phyloP scores from a whole-genome alignment of 2,888 invertebrate genomes.

The Pollenia amentaria region DNA sequence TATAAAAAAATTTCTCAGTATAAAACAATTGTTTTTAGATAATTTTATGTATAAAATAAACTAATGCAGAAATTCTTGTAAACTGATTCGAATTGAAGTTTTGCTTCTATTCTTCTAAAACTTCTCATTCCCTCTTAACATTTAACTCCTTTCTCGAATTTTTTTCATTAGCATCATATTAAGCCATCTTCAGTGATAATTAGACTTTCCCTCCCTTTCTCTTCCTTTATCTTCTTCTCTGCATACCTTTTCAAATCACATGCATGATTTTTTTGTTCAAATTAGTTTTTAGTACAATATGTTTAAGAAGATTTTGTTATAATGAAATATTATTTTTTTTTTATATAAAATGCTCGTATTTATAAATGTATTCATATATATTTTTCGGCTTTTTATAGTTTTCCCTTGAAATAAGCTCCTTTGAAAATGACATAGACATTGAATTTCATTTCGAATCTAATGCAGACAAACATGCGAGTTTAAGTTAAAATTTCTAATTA shows the following conservation, averaged over 20 bases:
- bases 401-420: slow-evolving; percentile 42
- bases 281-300: slow-evolving; percentile 27
- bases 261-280: slow-evolving; percentile 14
- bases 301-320: slow-evolving; percentile 36
- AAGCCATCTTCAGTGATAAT: slow-evolving; percentile 59
- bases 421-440: slow-evolving; percentile 60
- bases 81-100: too few species aligned
- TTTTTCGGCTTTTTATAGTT: not conserved
- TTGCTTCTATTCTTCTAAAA: not conserved
- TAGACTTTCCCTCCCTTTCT: slow-evolving; percentile 36
- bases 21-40: too few species aligned
- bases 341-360: not conserved
- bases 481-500: slow-evolving; percentile 54
- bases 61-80: too few species aligned
- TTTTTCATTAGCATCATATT: not conserved
- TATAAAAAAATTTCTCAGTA: too few species aligned
- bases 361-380: too few species aligned
- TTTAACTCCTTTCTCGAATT: not conserved
- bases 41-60: too few species aligned
- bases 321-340: slow-evolving; percentile 38
- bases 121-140: not conserved
- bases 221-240: not conserved
- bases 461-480: not conserved
- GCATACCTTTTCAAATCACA: slow-evolving; percentile 14
- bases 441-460: slow-evolving; percentile 42